Percentiles rank a stretch among this genome's conserved stretches.
These are phyloP conservation scores for Aplocera efformata DNA, from an alignment of 2,888 invertebrate genomes.

Conservation along the genomic window DNA sequence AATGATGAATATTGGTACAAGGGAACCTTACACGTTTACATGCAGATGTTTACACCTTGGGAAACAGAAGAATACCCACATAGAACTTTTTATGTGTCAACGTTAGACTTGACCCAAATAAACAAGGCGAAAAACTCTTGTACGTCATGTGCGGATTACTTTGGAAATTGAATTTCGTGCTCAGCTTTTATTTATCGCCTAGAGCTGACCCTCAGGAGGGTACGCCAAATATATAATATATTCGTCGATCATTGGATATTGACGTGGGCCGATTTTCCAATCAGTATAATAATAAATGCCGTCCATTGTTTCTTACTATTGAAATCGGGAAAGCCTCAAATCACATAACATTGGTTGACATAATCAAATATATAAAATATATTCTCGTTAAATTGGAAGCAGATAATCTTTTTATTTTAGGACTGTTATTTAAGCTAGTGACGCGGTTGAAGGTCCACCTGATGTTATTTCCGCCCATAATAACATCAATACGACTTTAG, in stretches of 20 bases:
- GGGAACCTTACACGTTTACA: too few relatives aligned
- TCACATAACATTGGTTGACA: too few relatives aligned
- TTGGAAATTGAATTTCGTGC: constrained; percentile 57
- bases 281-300: not conserved
- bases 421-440: too few relatives aligned
- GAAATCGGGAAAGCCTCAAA: not conserved
- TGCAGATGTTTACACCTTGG: constrained; percentile 3
- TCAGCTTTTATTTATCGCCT: constrained; percentile 45
- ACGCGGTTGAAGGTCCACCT: too few relatives aligned
- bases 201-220: constrained; percentile 33
- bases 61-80: constrained; percentile 33
- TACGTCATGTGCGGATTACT: constrained; percentile 48
- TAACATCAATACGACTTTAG: too few relatives aligned
- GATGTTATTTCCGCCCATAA: too few relatives aligned
- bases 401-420: too few relatives aligned
- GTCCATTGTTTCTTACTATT: not conserved
- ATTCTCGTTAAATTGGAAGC: too few relatives aligned
- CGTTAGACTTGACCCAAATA: constrained; percentile 61
- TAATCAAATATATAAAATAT: too few relatives aligned
- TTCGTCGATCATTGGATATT: constrained; percentile 33
- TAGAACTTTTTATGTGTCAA: constrained; percentile 62
- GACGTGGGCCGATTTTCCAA: constrained; percentile 1
- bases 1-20: too few relatives aligned
- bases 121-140: constrained; percentile 62
- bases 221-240: constrained; percentile 42